Percentiles rank a stretch among this genome's conserved stretches.
Conservation (phyloP, 2,888 invertebrate species). For the Thereva unica region DNA sequence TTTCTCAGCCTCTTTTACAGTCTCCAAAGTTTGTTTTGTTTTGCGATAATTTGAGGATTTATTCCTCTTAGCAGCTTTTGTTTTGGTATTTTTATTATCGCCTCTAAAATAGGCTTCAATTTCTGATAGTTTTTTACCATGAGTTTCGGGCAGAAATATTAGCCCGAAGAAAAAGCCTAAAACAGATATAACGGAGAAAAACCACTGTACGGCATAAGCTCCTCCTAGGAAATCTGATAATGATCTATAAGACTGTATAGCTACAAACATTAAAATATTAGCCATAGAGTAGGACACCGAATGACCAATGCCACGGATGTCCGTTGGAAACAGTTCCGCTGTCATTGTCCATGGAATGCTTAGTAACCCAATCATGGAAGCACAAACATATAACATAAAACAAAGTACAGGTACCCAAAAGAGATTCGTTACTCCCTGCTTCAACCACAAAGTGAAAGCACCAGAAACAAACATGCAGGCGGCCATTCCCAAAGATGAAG, state of each 20-base stretch:
- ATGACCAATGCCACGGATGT: conserved; percentile 65
- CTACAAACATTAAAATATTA: conserved; percentile 64
- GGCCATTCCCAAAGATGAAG: conserved; percentile 63
- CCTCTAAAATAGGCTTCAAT: conserved; percentile 65
- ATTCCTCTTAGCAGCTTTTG: conserved; percentile 38
- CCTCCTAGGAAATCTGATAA: conserved; percentile 56
- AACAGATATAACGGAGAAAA: conserved; percentile 61
- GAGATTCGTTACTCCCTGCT: conserved; percentile 51
- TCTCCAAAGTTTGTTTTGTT: conserved; percentile 41
- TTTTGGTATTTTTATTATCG: conserved; percentile 51
- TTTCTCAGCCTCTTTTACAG: conserved; percentile 44
- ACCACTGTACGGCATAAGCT: conserved; percentile 62
- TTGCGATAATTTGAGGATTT: conserved; percentile 36
- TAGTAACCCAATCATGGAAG: conserved; percentile 65
- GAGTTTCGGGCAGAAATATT: conserved; percentile 66
- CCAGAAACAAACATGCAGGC: conserved; percentile 64
- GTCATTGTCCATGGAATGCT: conserved; percentile 71
- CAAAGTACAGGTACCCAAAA: conserved; percentile 61
- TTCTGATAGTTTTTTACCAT: conserved; percentile 64
- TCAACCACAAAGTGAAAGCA: conserved; percentile 60
- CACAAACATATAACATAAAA: conserved; percentile 62
- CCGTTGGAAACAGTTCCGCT: conserved; percentile 65
- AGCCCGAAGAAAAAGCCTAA: conserved; percentile 48
- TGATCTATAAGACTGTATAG: conserved; percentile 61
- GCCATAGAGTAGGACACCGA: conserved; percentile 64